Percentiles rank a stretch among this genome's conserved stretches.
phyloP scores from a whole-genome alignment of 1,140 invertebrate species.

The Drosophila miranda region DNA sequence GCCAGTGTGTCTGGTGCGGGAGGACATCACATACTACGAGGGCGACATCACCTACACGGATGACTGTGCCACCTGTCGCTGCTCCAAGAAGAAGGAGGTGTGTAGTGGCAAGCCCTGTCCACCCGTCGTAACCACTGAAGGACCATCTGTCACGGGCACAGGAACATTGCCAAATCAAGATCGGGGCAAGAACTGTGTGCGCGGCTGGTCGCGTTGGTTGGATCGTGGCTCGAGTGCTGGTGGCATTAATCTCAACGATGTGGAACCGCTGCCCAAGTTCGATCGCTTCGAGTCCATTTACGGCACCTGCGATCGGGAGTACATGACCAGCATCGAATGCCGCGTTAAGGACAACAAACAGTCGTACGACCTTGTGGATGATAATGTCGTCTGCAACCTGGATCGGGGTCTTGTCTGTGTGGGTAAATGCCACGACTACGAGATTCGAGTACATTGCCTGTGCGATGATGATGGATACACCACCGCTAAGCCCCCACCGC shows the following conservation, averaged over 20 bases:
- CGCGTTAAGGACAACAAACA: conserved; percentile 86
- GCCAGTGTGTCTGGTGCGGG: conserved; percentile 86
- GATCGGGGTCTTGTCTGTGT: conserved; percentile 88
- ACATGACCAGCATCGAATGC: conserved; percentile 90
- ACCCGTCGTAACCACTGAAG: neutral
- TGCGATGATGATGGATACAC: conserved; percentile 83
- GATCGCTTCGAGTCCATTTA: conserved; percentile 71
- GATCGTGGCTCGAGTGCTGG: conserved; percentile 82
- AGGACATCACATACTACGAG: conserved; percentile 88
- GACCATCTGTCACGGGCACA: conserved; percentile 27
- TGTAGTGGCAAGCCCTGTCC: conserved; percentile 81
- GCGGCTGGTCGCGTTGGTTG: conserved; percentile 91
- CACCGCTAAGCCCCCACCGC: conserved; percentile 2
- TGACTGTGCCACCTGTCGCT: conserved; percentile 90
- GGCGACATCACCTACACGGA: conserved; percentile 90
- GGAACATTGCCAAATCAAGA: conserved; percentile 24
- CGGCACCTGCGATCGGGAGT: conserved; percentile 72
- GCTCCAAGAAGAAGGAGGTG: conserved; percentile 85
- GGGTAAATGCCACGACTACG: conserved; percentile 87
- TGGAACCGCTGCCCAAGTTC: conserved; percentile 71
- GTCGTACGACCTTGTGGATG: conserved; percentile 86
- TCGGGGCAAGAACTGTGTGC: conserved; percentile 80
- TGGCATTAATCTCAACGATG: conserved; percentile 66
- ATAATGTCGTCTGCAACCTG: conserved; percentile 89
- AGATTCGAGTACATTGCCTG: conserved; percentile 88